Percentiles rank a stretch among this genome's conserved stretches.
Evolutionary conservation across 2,113 vertebrate species (phyloP).

Genomic region (Emberiza fucata): DNA sequence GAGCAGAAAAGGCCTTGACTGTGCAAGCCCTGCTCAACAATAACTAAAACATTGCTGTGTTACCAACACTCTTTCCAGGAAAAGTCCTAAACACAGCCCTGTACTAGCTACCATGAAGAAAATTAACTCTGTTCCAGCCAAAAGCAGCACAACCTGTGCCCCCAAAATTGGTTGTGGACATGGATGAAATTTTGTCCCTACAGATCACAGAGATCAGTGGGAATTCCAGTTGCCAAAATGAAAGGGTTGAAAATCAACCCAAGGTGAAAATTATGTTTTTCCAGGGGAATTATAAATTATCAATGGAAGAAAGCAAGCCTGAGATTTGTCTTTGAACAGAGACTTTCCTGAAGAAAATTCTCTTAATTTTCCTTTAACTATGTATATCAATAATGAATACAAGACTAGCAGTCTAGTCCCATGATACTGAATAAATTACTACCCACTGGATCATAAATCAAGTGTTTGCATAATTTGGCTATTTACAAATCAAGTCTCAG

Average conservation of each 20-base stretch:
- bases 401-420: slow-evolving; percentile 4
- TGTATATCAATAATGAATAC: background rate
- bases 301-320: background rate
- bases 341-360: background rate
- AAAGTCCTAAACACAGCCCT: background rate
- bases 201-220: background rate
- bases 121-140: background rate
- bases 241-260: background rate
- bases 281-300: background rate
- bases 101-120: background rate
- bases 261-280: background rate
- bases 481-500: slow-evolving; percentile 23
- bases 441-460: slow-evolving; percentile 49
- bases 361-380: slow-evolving; percentile 5
- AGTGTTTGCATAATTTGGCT: slow-evolving; percentile 47
- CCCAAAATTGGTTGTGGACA: background rate
- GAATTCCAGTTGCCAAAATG: background rate
- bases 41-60: background rate
- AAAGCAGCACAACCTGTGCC: background rate
- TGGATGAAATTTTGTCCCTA: background rate
- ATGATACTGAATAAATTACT: slow-evolving; percentile 38
- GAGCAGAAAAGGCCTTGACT: background rate
- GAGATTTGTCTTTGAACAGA: background rate
- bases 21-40: background rate
- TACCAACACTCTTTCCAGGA: background rate